Evolutionary conservation across 2,797 vertebrate genomes (phyloP), one percentile per base, ranked within the genome.

Genomic region (Sebastes trivittatus): DNA sequence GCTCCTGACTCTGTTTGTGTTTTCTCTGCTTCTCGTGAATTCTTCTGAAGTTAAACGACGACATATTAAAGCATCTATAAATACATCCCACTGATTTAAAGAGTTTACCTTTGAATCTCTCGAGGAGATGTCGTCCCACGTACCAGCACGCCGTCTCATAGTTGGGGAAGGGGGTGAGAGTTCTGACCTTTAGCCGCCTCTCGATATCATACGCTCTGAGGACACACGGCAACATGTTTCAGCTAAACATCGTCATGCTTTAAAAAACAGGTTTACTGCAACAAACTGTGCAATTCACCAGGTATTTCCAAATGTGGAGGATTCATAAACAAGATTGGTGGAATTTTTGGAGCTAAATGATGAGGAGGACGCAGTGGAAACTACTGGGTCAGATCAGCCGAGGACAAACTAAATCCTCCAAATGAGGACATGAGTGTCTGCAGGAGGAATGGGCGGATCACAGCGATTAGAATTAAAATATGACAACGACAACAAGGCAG

Each of bases 81-180:
- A 60, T 38, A 66, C 36, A 70, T 34, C 20, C 5, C 22, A 56
- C 2, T 42, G 32, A 81, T 76, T 29, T 2, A 49, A 68, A 36
- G 63, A 27, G 79, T 77, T 91, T 95, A 99, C 98, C 97, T 98
- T 97, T 99, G 95, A 99, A 99, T 3, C 96, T 94, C 92, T 99
- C 98, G 7, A 99, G 96, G 32, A 98, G 95, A 88, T 98, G 97
- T 80, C 96, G 97, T 66, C 98, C 98, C 93, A 97, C 97, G 55
- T 99, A 99, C 98, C 98, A 99, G 94, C 98, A 99, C 0, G 98
- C 98, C 0, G 98, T 99, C 95, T 99, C 98, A 2, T 96, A 99
- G 95, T 99, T 99, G 67, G 96, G 94, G 88, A 99, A 99, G 79
- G 98, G 98, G 72, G 95, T 99, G 93, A 99, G 96, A 55, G 97